Conservation (phyloP, 1,140 invertebrate genomes). For the Catajapyx aquilonaris region DNA sequence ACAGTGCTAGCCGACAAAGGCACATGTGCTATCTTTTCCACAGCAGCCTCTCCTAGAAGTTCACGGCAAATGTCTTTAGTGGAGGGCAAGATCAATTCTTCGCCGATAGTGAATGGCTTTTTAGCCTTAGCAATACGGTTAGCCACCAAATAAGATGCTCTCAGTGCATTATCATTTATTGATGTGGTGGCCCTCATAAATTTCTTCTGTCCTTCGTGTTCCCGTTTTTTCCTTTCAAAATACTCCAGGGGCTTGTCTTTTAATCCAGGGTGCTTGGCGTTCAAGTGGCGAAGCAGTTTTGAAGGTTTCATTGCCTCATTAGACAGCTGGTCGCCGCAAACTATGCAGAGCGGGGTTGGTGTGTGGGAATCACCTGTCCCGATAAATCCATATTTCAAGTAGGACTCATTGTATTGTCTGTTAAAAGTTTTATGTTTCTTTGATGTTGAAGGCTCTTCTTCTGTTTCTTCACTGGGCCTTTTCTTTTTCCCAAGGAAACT, state of each 20-base stretch:
- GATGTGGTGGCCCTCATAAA: constrained; percentile 7
- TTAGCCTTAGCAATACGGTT: constrained; percentile 3
- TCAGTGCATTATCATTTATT: constrained; percentile 8
- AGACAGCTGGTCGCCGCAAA: constrained; percentile 10
- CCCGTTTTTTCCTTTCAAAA: constrained; percentile 11
- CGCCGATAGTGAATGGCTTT: constrained; percentile 11
- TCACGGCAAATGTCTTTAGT: constrained; percentile 1
- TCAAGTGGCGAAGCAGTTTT: constrained; percentile 12
- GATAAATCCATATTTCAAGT: constrained; percentile 8
- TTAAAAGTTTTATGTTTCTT: constrained; percentile 1
- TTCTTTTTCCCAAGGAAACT: too few relatives aligned
- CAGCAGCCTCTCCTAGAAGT: constrained; percentile 2
- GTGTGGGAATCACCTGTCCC: constrained; percentile 4
- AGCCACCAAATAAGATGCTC: not conserved
- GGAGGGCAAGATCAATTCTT: constrained; percentile 11
- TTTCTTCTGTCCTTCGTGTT: constrained; percentile 9
- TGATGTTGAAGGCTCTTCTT: too few relatives aligned
- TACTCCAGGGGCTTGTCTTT: constrained; percentile 5
- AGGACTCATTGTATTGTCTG: not conserved
- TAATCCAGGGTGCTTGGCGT: constrained; percentile 8
- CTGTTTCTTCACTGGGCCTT: too few relatives aligned
- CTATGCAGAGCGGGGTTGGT: not conserved
- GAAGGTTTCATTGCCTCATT: constrained; percentile 11
- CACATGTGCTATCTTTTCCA: not conserved
- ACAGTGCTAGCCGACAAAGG: constrained; percentile 11